Percentiles rank a stretch among this genome's conserved stretches.
Evolutionary conservation across 2,888 invertebrate species (phyloP).

Genomic region (Nephrocerus scutellatus): DNA sequence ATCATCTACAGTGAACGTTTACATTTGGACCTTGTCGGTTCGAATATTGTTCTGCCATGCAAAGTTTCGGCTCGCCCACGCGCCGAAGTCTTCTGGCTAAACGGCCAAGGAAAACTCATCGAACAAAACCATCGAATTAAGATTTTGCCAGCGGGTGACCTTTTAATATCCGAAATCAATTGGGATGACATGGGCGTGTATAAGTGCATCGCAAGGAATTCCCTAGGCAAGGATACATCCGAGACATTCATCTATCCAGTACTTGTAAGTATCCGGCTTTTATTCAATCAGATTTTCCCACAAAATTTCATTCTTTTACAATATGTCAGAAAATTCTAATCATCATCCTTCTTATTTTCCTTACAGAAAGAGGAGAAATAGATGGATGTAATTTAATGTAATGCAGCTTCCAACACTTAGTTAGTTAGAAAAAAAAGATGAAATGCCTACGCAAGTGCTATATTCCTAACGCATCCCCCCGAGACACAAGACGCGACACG

Average conservation of each 20-base stretch:
- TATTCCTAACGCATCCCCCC: conserved; percentile 15
- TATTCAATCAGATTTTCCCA: too few species aligned
- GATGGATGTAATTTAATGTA: too few species aligned
- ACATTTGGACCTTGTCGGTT: conserved; percentile 54
- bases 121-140: conserved; percentile 51
- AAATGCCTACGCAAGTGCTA: conserved; percentile 2
- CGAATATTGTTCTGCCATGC: conserved; percentile 63
- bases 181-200: conserved; percentile 82
- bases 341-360: neutral
- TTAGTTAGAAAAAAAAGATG: conserved; percentile 1
- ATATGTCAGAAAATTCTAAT: neutral
- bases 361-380: conserved; percentile 37
- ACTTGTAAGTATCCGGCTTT: conserved; percentile 43
- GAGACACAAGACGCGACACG: neutral
- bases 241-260: conserved; percentile 69
- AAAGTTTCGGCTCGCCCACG: conserved; percentile 57
- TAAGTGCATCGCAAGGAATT: conserved; percentile 66
- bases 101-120: conserved; percentile 52
- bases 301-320: too few species aligned
- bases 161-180: conserved; percentile 61
- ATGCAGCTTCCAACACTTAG: too few species aligned
- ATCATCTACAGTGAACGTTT: conserved; percentile 52
- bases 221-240: conserved; percentile 55
- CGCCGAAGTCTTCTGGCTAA: conserved; percentile 62
- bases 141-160: conserved; percentile 65